Base-by-base conservation (phyloP, 2,797 vertebrate genomes). In the Amphiprion clarkii region DNA sequence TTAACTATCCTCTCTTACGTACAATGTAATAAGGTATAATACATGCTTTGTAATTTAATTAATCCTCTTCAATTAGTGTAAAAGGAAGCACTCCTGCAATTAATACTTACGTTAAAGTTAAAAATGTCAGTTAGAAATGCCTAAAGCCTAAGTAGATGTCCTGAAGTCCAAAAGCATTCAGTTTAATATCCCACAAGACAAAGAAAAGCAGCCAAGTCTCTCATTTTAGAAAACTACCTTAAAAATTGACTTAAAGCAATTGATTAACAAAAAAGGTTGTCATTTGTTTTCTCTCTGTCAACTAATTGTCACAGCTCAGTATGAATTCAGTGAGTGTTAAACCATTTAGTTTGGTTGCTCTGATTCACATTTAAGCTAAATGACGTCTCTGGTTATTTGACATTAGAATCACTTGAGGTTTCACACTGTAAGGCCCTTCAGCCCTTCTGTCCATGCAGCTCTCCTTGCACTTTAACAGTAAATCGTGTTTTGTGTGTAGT, bases 381-480 rank as follows among this genome's bases (percentile, higher is more conserved):
- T 93, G 90, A 91, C 25, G 80, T 91, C 79, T 88, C 81, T 69
- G 83, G 83, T 85, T 76, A 16, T 84, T 42, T 55, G 39, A 87
- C 68, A 44, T 70, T 31, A 19, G 55, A 75, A 46, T 79, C 56
- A 52, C 60, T 53, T 53, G 53, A 84, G 56, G 71, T 81, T 81
- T 86, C 40, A 46, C 84, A 79, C 87, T 82, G 76, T 84, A 72
- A 79, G 73, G 57, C 59, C 80, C 29, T 56, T 19, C 66, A 21
- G 33, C 42, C 58, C 64, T 64, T 78, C 81, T 69, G 40, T 70
- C 69, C 78, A 74, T 42, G 68, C 82, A 85, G 85, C 89, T 89
- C 81, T 88, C 88, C 84, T 88, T 87, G 92, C 94, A 94, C 93
- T 94, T 95, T 94, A 95, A 83, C 88, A 88, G 60, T 92, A 84